A percentile compares a stretch with the other conserved stretches of the same genome.
Conservation (phyloP, 2,113 vertebrate species). For the Meleagris gallopavo region DNA sequence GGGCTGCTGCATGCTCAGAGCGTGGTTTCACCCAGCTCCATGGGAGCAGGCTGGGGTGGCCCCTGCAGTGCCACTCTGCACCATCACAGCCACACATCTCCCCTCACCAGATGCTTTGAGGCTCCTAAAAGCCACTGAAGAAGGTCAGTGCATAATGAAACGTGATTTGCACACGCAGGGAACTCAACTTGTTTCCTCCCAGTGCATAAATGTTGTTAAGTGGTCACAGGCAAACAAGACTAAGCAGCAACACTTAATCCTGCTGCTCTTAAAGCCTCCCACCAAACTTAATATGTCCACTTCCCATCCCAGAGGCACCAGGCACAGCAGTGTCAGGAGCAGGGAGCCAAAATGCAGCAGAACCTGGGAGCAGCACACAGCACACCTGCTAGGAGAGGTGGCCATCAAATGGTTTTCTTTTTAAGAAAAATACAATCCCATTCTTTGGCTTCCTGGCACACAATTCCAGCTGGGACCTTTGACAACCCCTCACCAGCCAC, state of each 20-base stretch:
- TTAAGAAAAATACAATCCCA: not conserved
- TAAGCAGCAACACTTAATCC: not conserved
- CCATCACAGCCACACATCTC: fast-evolving
- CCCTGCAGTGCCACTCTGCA: fast-evolving
- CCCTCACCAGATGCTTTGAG: not conserved
- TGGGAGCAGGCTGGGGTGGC: fast-evolving
- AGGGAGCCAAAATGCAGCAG: fast-evolving
- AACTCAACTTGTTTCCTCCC: not conserved
- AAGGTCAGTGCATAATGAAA: not conserved
- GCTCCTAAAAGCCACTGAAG: not conserved
- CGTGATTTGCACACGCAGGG: not conserved
- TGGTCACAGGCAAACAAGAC: not conserved
- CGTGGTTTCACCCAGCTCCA: not conserved
- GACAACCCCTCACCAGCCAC: not conserved
- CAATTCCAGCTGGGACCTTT: not conserved
- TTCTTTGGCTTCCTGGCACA: not conserved
- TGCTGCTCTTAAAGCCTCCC: not conserved
- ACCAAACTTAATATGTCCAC: fast-evolving
- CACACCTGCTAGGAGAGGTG: not conserved
- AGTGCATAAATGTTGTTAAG: not conserved
- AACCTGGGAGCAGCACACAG: not conserved
- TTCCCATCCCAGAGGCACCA: not conserved
- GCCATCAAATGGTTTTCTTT: not conserved
- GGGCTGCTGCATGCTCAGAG: no score
- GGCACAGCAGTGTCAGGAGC: fast-evolving